Evolutionary conservation across 2,113 vertebrate species (phyloP).

Genomic region (Pongo abelii): DNA sequence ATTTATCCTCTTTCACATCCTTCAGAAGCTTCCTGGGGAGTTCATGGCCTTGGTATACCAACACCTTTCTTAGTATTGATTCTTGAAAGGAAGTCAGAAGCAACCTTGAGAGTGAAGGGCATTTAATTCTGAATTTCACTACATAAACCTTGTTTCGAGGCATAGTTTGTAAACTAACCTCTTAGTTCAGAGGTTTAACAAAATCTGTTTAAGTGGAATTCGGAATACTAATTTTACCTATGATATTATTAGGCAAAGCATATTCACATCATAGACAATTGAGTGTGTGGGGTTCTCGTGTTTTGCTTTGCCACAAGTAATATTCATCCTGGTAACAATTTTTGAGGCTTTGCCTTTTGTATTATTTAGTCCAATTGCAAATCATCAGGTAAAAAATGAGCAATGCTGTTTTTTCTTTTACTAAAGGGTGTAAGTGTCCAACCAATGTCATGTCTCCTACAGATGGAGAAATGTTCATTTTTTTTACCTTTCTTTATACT

Average conservation of each 20-base stretch:
- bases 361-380: background rate
- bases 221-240: slow-evolving; percentile 7
- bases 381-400: slow-evolving; percentile 23
- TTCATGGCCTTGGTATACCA: slow-evolving; percentile 69
- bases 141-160: background rate
- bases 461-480: background rate
- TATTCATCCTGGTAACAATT: background rate
- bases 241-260: background rate
- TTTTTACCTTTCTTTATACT: background rate
- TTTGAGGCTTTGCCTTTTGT: background rate
- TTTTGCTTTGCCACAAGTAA: slow-evolving; percentile 41
- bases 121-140: slow-evolving; percentile 48
- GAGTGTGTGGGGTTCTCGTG: background rate
- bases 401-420: background rate
- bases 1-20: slow-evolving; percentile 71
- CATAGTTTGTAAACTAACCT: background rate
- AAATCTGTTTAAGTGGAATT: slow-evolving; percentile 1
- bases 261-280: background rate
- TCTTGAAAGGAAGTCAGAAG: slow-evolving; percentile 32
- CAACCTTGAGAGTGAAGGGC: background rate
- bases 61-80: slow-evolving; percentile 56
- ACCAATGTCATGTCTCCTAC: background rate
- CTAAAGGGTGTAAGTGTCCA: background rate
- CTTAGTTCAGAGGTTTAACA: background rate
- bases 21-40: slow-evolving; percentile 72